These are phyloP conservation scores for Phrynosoma blainvillii DNA, from an alignment of 2,113 vertebrate species.

Conservation along the genomic window DNA sequence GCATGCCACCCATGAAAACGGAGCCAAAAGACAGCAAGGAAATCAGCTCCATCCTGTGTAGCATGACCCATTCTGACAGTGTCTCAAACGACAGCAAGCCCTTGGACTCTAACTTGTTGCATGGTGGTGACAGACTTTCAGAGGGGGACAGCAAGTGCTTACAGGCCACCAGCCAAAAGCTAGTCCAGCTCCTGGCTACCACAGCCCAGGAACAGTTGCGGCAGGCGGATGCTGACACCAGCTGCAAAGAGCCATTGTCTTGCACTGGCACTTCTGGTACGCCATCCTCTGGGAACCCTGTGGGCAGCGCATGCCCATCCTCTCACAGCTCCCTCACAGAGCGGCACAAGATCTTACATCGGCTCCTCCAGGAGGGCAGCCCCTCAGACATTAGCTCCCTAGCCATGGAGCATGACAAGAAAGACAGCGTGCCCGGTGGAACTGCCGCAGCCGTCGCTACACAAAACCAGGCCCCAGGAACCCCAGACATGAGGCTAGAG, in stretches of 20 bases:
- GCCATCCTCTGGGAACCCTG: slow-evolving; percentile 68
- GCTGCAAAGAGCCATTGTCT: slow-evolving; percentile 75
- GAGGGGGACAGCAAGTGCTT: slow-evolving; percentile 77
- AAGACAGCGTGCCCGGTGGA: slow-evolving; percentile 69
- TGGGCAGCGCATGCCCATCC: slow-evolving; percentile 82
- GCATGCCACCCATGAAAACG: slow-evolving; percentile 78
- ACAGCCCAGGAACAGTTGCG: slow-evolving; percentile 79
- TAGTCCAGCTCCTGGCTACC: slow-evolving; percentile 85
- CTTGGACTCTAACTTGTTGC: slow-evolving; percentile 68
- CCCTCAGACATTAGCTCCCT: slow-evolving; percentile 80
- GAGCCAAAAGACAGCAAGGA: slow-evolving; percentile 81
- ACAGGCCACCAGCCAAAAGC: slow-evolving; percentile 81
- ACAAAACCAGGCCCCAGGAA: slow-evolving; percentile 61
- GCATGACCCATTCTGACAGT: slow-evolving; percentile 74
- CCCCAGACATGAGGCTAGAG: slow-evolving; percentile 69
- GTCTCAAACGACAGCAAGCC: slow-evolving; percentile 65
- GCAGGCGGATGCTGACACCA: slow-evolving; percentile 70
- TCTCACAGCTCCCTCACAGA: slow-evolving; percentile 93
- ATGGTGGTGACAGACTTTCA: slow-evolving; percentile 62
- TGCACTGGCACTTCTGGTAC: slow-evolving; percentile 60
- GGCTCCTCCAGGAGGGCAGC: slow-evolving; percentile 93
- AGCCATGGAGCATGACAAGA: slow-evolving; percentile 82
- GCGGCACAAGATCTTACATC: slow-evolving; percentile 92
- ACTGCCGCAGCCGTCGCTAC: slow-evolving; percentile 52
- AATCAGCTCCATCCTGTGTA: slow-evolving; percentile 75